Evolutionary conservation across 2,113 vertebrate genomes (phyloP), one percentile per base, ranked within the genome.

Genomic region (Penelope pileata): DNA sequence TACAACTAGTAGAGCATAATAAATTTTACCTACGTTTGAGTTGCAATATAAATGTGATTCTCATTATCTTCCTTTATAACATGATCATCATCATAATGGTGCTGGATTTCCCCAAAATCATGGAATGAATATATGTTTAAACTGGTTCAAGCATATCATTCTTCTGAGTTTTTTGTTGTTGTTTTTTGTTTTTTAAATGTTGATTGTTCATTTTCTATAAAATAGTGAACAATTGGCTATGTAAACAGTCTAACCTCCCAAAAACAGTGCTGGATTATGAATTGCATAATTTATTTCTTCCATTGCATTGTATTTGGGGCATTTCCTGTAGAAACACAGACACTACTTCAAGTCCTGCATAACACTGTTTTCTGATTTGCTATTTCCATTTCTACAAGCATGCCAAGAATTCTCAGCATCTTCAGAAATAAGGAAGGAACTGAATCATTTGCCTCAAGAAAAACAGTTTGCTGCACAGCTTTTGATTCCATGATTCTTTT

Each of bases 181-280:
- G n/a, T n/a, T n/a, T n/a, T n/a, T n/a, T n/a, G n/a, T n/a, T n/a
- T n/a, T n/a, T n/a, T n/a, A n/a, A n/a, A 10, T 60, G 2, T 18
- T 36, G 3, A 47, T 43, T 56, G 7, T 48, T 86, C 26, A n/a
- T 26, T 66, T 58, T 50, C 30, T 32, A 5, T 69, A 11, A 27
- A 29, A 5, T 69, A 12, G 7, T 51, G 5, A 8, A 36, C 0
- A 4, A 15, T 40, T 5, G 30, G 16, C 6, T 9, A 26, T 38
- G 50, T 80, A 27, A 64, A 29, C 3, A 36, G 7, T 32, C 56
- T 45, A 1, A 1, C 2, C 2, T 30, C 42, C 14, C 42, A 32
- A 24, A 10, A 4, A 29, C 2, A 5, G 26, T 5, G 42, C 17
- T 30, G 4, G n/a, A n/a, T n/a, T n/a, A n/a, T n/a, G n/a, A n/a